These are phyloP conservation scores for Gavia stellata DNA, from an alignment of 2,113 vertebrate species.

Conservation along the genomic window DNA sequence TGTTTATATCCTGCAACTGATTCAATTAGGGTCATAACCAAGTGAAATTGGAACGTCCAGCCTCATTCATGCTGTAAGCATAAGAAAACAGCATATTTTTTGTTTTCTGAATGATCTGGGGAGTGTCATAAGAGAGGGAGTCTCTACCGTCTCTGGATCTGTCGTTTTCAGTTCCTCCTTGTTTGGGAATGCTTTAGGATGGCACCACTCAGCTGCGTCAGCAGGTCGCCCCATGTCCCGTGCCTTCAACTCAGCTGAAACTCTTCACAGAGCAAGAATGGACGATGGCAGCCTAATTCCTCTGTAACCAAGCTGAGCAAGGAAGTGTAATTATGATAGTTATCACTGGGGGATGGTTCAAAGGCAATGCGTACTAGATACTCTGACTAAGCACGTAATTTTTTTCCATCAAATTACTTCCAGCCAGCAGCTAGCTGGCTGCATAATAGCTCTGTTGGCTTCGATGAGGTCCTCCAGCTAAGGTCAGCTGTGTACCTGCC, in stretches of 20 bases:
- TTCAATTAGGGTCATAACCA: not conserved
- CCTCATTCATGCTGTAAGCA: not conserved
- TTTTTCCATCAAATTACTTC: slow-evolving; percentile 29
- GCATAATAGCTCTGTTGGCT: not conserved
- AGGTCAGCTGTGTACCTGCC: not conserved
- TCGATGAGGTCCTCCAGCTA: not conserved
- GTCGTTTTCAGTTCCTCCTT: not conserved
- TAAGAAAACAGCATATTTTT: not conserved
- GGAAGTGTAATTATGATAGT: slow-evolving; percentile 34
- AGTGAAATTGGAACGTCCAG: not conserved
- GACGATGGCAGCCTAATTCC: not conserved
- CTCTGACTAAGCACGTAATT: slow-evolving; percentile 1
- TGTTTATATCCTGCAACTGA: not conserved
- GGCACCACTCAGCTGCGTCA: no score
- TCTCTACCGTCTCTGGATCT: not conserved
- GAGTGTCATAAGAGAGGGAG: not conserved
- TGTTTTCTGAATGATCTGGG: not conserved
- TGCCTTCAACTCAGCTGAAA: not conserved
- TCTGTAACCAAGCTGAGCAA: not conserved
- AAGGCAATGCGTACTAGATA: not conserved
- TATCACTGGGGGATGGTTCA: not conserved
- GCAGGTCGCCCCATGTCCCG: no score
- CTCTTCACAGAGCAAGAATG: not conserved
- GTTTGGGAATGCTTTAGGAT: not conserved
- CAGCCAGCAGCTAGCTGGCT: not conserved